A percentile compares a stretch with the other conserved stretches of the same genome.
These are phyloP conservation scores for Pristiophorus japonicus DNA, from an alignment of 2,113 vertebrate species.

Conservation along the genomic window DNA sequence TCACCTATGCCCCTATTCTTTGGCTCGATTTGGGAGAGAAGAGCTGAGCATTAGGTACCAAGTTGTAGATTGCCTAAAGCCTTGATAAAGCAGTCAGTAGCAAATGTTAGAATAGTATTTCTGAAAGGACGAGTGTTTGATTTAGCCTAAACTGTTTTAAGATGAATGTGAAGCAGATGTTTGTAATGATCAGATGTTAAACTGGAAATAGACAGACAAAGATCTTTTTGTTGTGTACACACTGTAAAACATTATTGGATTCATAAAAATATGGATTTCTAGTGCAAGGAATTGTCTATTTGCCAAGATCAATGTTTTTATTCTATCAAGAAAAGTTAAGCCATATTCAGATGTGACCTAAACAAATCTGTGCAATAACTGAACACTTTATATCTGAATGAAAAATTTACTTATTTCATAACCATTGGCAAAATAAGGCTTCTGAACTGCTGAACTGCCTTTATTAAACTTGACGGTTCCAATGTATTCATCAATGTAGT, in stretches of 20 bases:
- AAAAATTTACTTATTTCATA: neutral
- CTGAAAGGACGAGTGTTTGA: neutral
- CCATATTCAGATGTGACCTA: constrained; percentile 13
- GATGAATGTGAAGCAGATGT: constrained; percentile 5
- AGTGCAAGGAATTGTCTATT: neutral
- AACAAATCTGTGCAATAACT: neutral
- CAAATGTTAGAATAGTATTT: neutral
- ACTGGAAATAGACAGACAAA: neutral
- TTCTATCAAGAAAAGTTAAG: constrained; percentile 5
- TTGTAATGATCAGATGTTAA: neutral
- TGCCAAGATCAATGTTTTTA: constrained; percentile 26
- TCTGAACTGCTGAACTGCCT: neutral
- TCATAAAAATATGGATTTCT: neutral
- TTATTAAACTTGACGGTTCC: neutral
- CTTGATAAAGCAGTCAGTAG: neutral
- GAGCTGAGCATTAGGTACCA: neutral
- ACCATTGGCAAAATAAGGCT: neutral
- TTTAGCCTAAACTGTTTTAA: neutral
- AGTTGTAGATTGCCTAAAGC: neutral
- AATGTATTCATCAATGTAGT: neutral
- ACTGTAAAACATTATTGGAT: neutral
- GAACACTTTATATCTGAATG: neutral
- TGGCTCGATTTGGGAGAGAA: neutral
- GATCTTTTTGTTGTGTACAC: neutral
- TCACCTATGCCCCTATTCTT: neutral